Evolutionary conservation across 1,140 invertebrate genomes (phyloP).

Genomic region (Drosophila pseudoananassae): DNA sequence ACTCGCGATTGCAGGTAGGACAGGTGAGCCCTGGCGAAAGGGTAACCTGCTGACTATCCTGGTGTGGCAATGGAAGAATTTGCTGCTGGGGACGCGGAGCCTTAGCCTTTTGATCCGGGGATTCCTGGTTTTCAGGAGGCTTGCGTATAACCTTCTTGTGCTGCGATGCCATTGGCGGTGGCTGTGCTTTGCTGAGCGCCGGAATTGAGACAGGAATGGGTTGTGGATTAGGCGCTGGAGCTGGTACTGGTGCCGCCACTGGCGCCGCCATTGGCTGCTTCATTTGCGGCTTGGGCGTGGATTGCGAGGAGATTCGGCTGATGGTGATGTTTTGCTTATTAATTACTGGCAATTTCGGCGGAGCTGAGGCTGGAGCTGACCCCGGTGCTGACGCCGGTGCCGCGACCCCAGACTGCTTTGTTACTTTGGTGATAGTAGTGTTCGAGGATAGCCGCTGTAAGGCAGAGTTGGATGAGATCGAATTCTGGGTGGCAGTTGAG

Average conservation of each 20-base stretch:
- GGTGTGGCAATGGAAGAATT: slow-evolving; percentile 25
- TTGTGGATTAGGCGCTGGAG: slow-evolving; percentile 6
- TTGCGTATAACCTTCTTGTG: slow-evolving; percentile 35
- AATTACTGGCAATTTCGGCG: slow-evolving; percentile 63
- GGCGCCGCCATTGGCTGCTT: slow-evolving; percentile 20
- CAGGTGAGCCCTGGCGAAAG: slow-evolving; percentile 42
- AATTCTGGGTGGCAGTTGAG: neutral
- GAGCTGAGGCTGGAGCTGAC: neutral
- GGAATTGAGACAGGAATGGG: slow-evolving; percentile 14
- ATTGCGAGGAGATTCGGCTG: slow-evolving; percentile 56
- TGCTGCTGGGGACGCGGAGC: slow-evolving; percentile 10
- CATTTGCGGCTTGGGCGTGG: slow-evolving; percentile 31
- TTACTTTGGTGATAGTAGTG: slow-evolving; percentile 66
- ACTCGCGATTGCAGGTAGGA: slow-evolving; percentile 88
- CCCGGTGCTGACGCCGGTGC: neutral
- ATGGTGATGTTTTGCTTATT: slow-evolving; percentile 81
- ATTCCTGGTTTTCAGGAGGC: slow-evolving; percentile 9
- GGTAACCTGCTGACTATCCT: slow-evolving; percentile 10
- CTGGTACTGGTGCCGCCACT: neutral
- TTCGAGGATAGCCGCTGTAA: slow-evolving; percentile 71
- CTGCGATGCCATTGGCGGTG: slow-evolving; percentile 23
- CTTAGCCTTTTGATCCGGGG: slow-evolving; percentile 4
- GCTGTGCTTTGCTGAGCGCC: slow-evolving; percentile 17
- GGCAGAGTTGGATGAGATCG: slow-evolving; percentile 40
- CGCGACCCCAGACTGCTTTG: slow-evolving; percentile 31